Evolutionary conservation across 1,140 invertebrate species (phyloP).

Genomic region (Orius laevigatus): DNA sequence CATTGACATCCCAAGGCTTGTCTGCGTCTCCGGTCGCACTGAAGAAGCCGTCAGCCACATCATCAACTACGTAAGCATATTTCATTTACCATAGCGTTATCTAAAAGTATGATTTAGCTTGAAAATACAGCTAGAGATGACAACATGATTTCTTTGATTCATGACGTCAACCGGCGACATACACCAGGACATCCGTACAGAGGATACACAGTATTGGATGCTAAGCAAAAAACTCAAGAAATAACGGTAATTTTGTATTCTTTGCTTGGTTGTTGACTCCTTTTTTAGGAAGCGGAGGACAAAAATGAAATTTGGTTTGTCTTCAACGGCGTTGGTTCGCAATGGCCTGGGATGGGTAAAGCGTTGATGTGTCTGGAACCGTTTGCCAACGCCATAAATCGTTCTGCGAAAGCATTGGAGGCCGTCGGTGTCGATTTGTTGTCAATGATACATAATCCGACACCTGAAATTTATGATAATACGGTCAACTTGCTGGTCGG

Average conservation of each 20-base stretch:
- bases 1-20: slow-evolving; percentile 40
- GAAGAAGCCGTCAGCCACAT: slow-evolving; percentile 57
- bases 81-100: slow-evolving; percentile 32
- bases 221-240: slow-evolving; percentile 40
- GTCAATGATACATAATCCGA: slow-evolving; percentile 53
- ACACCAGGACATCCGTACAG: slow-evolving; percentile 53
- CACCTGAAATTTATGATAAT: slow-evolving; percentile 59
- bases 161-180: slow-evolving; percentile 50
- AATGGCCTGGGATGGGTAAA: slow-evolving; percentile 71
- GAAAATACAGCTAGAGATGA: slow-evolving; percentile 43
- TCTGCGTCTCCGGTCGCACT: slow-evolving; percentile 69
- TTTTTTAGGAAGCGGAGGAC: slow-evolving; percentile 10
- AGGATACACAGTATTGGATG: slow-evolving; percentile 60
- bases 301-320: slow-evolving; percentile 32
- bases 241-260: slow-evolving; percentile 31
- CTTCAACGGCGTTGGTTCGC: slow-evolving; percentile 81
- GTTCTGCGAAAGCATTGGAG: slow-evolving; percentile 52
- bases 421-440: slow-evolving; percentile 61
- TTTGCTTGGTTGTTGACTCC: slow-evolving; percentile 12
- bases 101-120: slow-evolving; percentile 29
- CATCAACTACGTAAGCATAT: slow-evolving; percentile 38
- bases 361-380: slow-evolving; percentile 47
- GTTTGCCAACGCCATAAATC: slow-evolving; percentile 55
- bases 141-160: slow-evolving; percentile 58
- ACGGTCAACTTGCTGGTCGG: slow-evolving; percentile 77